A percentile compares a stretch with the other conserved stretches of the same genome.
These are phyloP conservation scores for Imbricaverruca yamaguchii DNA, from an alignment of 2,888 invertebrate genomes.

Conservation along the genomic window DNA sequence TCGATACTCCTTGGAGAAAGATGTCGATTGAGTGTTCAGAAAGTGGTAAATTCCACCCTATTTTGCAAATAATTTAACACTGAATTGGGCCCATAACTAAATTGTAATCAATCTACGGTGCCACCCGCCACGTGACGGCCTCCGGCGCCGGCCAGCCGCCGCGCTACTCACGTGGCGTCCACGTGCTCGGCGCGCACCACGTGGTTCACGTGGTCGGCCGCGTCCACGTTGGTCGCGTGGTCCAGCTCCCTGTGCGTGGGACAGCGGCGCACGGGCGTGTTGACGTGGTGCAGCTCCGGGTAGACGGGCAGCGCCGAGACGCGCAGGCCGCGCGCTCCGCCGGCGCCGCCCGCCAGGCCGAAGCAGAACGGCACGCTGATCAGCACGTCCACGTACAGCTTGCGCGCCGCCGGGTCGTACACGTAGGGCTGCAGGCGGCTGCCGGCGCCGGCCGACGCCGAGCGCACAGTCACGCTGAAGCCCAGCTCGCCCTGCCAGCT, in stretches of 20 bases:
- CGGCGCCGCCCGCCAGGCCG: not conserved
- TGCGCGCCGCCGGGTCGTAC: not conserved
- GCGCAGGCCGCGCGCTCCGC: not conserved
- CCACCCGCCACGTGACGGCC: no score
- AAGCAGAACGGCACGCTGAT: not conserved
- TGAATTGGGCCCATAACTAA: no score
- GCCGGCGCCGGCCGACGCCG: not conserved
- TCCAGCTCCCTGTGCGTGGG: not conserved
- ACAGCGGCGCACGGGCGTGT: not conserved
- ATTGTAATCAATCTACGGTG: no score
- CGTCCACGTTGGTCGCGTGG: not conserved
- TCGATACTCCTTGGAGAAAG: no score
- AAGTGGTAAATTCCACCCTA: no score
- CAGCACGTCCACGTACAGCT: not conserved
- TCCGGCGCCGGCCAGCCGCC: not conserved
- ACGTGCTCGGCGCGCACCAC: not conserved
- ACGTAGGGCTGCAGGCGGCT: slow-evolving; percentile 9
- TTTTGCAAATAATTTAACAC: no score
- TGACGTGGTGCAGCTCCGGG: slow-evolving; percentile 10
- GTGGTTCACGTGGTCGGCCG: not conserved
- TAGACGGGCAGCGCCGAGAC: slow-evolving; percentile 3
- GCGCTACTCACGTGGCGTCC: not conserved
- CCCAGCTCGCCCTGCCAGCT: not conserved
- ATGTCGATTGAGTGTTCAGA: no score
- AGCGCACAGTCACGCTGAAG: not conserved